A percentile compares a stretch with the other conserved stretches of the same genome.
Conservation (phyloP, 2,888 invertebrate species). For the Beris morrisii region DNA sequence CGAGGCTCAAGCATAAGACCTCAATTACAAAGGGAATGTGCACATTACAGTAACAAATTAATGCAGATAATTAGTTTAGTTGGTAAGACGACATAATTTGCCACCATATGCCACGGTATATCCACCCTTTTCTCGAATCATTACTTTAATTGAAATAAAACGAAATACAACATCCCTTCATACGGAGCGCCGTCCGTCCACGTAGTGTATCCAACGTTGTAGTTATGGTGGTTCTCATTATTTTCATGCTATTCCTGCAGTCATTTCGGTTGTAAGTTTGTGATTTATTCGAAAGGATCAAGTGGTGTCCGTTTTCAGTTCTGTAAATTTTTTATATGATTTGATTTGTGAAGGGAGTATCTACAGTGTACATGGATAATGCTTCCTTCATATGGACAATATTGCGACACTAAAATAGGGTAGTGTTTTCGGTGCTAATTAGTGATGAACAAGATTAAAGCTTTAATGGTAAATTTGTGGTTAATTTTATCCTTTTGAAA, state of each 20-base stretch:
- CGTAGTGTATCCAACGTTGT: no score
- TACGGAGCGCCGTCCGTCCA: not conserved
- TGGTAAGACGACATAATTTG: conserved; percentile 18
- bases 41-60: conserved; percentile 1
- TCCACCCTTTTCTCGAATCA: conserved; percentile 4
- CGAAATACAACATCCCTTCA: not conserved
- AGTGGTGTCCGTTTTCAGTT: conserved; percentile 23
- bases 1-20: no score
- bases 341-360: conserved; percentile 6
- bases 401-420: no score
- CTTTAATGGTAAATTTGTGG: not conserved
- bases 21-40: no score
- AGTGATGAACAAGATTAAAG: conserved; percentile 14
- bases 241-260: conserved; percentile 25
- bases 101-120: conserved; percentile 17
- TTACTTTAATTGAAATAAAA: conserved; percentile 19
- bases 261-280: conserved; percentile 17
- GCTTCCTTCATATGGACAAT: no score
- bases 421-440: conserved; percentile 15
- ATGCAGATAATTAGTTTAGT: conserved; percentile 21
- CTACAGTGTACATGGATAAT: no score
- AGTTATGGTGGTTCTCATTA: conserved; percentile 13
- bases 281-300: conserved; percentile 29
- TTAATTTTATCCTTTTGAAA: no score
- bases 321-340: conserved; percentile 1